A percentile compares a stretch with the other conserved stretches of the same genome.
These are phyloP conservation scores for Drosophila pallidifrons DNA, from an alignment of 1,140 invertebrate genomes.

Conservation along the genomic window DNA sequence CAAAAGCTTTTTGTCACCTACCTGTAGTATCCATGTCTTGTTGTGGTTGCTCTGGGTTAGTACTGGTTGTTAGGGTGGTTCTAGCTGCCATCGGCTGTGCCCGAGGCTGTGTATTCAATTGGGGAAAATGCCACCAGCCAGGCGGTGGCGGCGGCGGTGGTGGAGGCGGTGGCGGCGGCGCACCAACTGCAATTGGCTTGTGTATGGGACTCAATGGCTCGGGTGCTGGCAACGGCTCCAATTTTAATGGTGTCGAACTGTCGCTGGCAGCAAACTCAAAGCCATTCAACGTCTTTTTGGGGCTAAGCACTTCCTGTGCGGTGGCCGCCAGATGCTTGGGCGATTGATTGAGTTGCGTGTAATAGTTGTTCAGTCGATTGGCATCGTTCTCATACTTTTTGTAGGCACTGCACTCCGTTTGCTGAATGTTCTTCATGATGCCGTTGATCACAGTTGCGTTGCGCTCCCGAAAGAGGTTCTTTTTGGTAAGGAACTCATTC, in stretches of 20 bases:
- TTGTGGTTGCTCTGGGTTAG: constrained; percentile 49
- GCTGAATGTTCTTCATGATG: constrained; percentile 83
- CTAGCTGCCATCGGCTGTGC: constrained; percentile 38
- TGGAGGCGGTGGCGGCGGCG: constrained; percentile 64
- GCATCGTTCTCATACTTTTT: constrained; percentile 84
- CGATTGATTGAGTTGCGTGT: constrained; percentile 73
- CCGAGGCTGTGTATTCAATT: constrained; percentile 18
- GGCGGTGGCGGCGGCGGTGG: constrained; percentile 75
- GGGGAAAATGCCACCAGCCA: constrained; percentile 69
- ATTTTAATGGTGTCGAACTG: constrained; percentile 57
- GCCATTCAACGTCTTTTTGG: constrained; percentile 74
- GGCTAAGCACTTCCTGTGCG: constrained; percentile 60
- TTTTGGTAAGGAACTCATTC: constrained; percentile 82
- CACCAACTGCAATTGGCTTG: constrained; percentile 42
- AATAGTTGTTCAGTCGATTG: constrained; percentile 82
- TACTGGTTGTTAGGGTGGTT: constrained; percentile 53
- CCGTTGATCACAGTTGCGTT: constrained; percentile 83
- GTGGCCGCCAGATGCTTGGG: constrained; percentile 63
- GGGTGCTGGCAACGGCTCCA: constrained; percentile 50
- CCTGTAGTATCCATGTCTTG: constrained; percentile 40
- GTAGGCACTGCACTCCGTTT: constrained; percentile 67
- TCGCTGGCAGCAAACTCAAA: constrained; percentile 49
- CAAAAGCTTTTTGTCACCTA: constrained; percentile 47
- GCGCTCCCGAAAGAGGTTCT: constrained; percentile 81
- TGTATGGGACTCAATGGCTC: constrained; percentile 66